A percentile compares a stretch with the other conserved stretches of the same genome.
Conservation (phyloP, 2,888 invertebrate genomes). For the Augochlorella aurata region DNA sequence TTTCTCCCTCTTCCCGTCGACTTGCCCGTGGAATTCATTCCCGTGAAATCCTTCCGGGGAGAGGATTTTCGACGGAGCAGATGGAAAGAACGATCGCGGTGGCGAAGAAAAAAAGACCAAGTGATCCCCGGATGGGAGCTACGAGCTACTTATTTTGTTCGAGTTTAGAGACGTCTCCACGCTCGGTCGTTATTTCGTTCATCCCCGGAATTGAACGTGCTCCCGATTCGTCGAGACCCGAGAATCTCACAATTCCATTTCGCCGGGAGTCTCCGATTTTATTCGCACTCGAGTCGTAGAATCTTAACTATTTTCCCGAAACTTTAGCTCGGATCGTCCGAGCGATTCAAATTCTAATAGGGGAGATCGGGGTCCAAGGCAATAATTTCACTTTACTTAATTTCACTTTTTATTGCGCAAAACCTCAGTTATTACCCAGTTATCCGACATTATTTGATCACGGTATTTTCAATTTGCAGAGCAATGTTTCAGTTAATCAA, state of each 20-base stretch:
- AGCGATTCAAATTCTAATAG: background rate
- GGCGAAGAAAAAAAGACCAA: constrained; percentile 1
- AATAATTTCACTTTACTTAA: too few relatives aligned
- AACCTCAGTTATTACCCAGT: too few relatives aligned
- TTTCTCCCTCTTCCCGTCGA: constrained; percentile 20
- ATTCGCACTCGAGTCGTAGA: background rate
- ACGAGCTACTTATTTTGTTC: constrained; percentile 34
- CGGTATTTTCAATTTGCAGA: too few relatives aligned
- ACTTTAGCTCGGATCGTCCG: background rate
- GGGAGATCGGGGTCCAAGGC: too few relatives aligned
- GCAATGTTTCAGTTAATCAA: too few relatives aligned
- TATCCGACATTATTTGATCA: too few relatives aligned
- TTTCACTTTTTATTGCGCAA: too few relatives aligned
- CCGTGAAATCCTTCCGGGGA: constrained; percentile 40
- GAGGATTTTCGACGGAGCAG: constrained; percentile 38
- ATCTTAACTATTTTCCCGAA: background rate
- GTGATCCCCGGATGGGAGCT: constrained; percentile 2
- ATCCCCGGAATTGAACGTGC: constrained; percentile 1
- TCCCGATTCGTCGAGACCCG: background rate
- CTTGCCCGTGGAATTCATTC: constrained; percentile 43
- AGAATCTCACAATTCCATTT: constrained; percentile 7
- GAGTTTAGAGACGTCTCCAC: constrained; percentile 16
- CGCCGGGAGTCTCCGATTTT: background rate
- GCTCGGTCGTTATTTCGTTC: constrained; percentile 20
- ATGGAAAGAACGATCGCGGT: constrained; percentile 11